A percentile compares a stretch with the other conserved stretches of the same genome.
Evolutionary conservation across 2,888 invertebrate species (phyloP).

Genomic region (Drosophila acutilabella): DNA sequence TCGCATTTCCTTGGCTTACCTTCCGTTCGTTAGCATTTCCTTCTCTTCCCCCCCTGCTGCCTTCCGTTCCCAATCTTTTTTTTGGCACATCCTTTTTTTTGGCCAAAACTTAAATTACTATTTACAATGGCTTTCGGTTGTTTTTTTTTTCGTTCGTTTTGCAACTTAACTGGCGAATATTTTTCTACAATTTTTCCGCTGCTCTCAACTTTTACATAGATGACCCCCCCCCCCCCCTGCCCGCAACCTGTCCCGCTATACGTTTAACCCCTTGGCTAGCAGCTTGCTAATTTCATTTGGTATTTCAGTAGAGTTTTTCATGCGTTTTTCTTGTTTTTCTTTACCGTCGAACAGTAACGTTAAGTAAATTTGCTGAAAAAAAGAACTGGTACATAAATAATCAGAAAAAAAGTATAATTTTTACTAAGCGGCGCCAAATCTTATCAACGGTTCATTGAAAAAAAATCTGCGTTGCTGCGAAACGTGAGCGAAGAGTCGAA

Average conservation of each 20-base stretch:
- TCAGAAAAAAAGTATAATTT: neutral
- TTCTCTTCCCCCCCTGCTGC: neutral
- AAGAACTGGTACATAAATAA: neutral
- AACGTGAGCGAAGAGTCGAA: constrained; percentile 45
- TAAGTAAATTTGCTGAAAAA: constrained; percentile 44
- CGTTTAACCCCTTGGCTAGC: constrained; percentile 7
- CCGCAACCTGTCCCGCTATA: neutral
- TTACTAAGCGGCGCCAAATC: constrained; percentile 33
- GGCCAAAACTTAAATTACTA: constrained; percentile 77
- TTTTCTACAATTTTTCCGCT: constrained; percentile 53
- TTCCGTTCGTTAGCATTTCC: constrained; percentile 69
- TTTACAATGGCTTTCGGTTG: constrained; percentile 70
- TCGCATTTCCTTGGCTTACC: constrained; percentile 75
- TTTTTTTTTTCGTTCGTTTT: constrained; percentile 35
- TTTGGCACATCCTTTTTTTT: constrained; percentile 67
- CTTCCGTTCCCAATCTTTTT: constrained; percentile 14
- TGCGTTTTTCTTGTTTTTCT: too few species aligned
- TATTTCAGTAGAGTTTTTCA: constrained; percentile 53
- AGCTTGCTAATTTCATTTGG: constrained; percentile 70
- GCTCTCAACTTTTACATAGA: constrained; percentile 42
- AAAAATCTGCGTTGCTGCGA: constrained; percentile 23
- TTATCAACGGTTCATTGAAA: constrained; percentile 55
- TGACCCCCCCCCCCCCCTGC: neutral
- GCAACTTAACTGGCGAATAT: constrained; percentile 53
- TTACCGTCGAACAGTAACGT: constrained; percentile 1